phyloP scores from a whole-genome alignment of 2,888 invertebrate species.

The Agonopterix subpropinquella region DNA sequence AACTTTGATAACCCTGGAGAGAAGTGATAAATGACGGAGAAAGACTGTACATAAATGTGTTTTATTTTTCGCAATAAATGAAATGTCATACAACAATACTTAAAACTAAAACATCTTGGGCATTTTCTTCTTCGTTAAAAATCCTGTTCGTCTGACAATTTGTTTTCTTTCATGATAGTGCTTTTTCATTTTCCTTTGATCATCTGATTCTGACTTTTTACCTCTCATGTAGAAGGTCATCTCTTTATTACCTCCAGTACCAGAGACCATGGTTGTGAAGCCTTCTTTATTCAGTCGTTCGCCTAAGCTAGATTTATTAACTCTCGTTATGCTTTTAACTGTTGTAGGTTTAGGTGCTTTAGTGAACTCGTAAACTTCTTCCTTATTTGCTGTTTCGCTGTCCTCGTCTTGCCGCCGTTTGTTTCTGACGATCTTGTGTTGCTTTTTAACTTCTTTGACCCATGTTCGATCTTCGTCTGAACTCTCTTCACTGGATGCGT shows the following conservation, averaged over 20 bases:
- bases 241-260: constrained; percentile 82
- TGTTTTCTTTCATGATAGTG: constrained; percentile 83
- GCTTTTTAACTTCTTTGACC: constrained; percentile 87
- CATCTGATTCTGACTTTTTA: constrained; percentile 69
- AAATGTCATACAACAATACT: neutral
- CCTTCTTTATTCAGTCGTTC: constrained; percentile 82
- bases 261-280: constrained; percentile 61
- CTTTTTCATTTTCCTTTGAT: constrained; percentile 77
- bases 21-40: constrained; percentile 12
- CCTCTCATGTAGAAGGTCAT: constrained; percentile 84
- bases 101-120: constrained; percentile 30
- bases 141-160: constrained; percentile 69
- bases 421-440: constrained; percentile 78
- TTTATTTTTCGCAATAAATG: neutral
- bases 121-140: constrained; percentile 48
- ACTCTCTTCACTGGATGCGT: constrained; percentile 62
- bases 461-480: constrained; percentile 90
- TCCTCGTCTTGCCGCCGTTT: constrained; percentile 44
- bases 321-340: constrained; percentile 64
- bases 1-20: constrained; percentile 26
- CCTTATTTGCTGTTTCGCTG: constrained; percentile 23
- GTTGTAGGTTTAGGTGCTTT: constrained; percentile 71
- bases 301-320: constrained; percentile 81
- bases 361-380: constrained; percentile 36
- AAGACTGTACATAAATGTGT: neutral